phyloP scores from a whole-genome alignment of 2,888 invertebrate genomes.

The Tetramorium bicarinatum region DNA sequence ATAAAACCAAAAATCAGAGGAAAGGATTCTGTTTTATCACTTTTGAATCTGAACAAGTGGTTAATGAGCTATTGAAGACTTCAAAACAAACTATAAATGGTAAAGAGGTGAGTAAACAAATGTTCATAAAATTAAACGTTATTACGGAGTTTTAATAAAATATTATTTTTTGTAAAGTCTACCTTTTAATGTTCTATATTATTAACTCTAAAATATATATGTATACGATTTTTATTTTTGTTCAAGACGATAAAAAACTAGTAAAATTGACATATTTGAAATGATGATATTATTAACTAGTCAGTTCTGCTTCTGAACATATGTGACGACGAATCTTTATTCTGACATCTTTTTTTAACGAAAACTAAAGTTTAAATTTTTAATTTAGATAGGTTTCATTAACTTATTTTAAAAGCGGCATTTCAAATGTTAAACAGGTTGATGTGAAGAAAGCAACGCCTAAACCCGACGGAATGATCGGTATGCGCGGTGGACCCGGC shows the following conservation, averaged over 20 bases:
- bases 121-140: neutral
- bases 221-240: neutral
- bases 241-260: neutral
- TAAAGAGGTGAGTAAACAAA: constrained; percentile 91
- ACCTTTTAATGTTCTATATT: neutral
- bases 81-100: constrained; percentile 97
- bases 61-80: constrained; percentile 95
- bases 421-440: constrained; percentile 87
- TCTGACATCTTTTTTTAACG: neutral
- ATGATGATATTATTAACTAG: too few relatives aligned
- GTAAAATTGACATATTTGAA: too few relatives aligned
- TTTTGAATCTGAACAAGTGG: constrained; percentile 97
- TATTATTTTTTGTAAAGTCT: neutral
- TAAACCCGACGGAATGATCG: constrained; percentile 92
- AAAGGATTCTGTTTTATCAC: constrained; percentile 99
- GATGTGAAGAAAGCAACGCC: constrained; percentile 98
- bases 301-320: too few relatives aligned
- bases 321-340: too few relatives aligned
- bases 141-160: neutral
- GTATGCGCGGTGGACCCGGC: constrained; percentile 89
- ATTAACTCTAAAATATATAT: neutral
- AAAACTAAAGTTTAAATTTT: neutral
- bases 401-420: neutral
- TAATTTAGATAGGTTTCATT: neutral
- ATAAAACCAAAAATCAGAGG: constrained; percentile 98